Percentiles rank a stretch among this genome's conserved stretches.
Conservation (phyloP, 2,113 vertebrate genomes). For the Ariopsis seemanni region DNA sequence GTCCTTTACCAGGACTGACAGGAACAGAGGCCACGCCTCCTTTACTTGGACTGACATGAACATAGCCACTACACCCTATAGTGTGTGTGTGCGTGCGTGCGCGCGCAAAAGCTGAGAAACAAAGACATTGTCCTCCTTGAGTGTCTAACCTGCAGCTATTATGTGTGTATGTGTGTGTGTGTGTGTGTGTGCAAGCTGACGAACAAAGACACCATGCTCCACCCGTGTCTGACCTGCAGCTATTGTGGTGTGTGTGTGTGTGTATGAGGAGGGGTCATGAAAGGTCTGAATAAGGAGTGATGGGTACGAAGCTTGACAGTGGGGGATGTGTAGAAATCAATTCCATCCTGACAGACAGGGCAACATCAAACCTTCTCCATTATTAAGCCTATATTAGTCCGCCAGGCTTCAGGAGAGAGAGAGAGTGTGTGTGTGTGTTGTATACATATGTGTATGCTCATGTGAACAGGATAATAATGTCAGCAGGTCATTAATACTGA, state of each 20-base stretch:
- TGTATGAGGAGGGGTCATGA: constrained; percentile 8
- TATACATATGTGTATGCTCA: constrained; percentile 4
- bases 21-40: background rate
- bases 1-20: background rate
- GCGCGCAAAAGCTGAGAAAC: background rate
- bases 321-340: constrained; percentile 26
- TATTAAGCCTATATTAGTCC: background rate
- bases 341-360: constrained; percentile 17
- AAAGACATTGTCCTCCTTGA: background rate
- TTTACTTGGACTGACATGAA: background rate
- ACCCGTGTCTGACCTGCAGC: constrained; percentile 8
- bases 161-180: background rate
- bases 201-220: background rate
- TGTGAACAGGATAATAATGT: background rate
- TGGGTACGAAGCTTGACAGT: background rate
- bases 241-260: background rate
- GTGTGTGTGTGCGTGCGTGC: background rate
- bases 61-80: background rate
- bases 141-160: background rate
- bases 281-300: constrained; percentile 19
- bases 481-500: constrained; percentile 34
- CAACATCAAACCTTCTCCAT: background rate
- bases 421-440: background rate
- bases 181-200: background rate
- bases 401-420: background rate